Evolutionary conservation across 2,113 vertebrate species (phyloP).

Genomic region (Edolisoma coerulescens): DNA sequence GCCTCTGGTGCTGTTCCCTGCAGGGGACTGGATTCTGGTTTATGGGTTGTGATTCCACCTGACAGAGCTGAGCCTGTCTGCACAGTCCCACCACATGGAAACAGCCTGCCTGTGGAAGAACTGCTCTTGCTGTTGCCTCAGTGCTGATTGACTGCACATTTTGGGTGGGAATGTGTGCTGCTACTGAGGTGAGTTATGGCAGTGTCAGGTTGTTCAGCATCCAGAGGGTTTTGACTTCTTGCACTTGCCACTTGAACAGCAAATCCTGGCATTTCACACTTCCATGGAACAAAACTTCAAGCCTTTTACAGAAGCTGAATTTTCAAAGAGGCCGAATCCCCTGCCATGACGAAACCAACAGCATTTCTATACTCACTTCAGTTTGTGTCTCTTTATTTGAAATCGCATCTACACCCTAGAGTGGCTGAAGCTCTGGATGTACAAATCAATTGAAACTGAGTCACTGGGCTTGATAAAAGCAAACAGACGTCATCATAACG

Average conservation of each 20-base stretch:
- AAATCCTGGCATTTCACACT: not conserved
- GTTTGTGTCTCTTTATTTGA: not conserved
- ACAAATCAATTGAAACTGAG: slow-evolving; percentile 30
- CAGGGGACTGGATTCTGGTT: not conserved
- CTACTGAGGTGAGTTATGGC: not conserved
- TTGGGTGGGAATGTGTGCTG: not conserved
- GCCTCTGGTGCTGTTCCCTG: not conserved
- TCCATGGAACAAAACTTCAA: not conserved
- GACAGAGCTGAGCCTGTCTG: not conserved
- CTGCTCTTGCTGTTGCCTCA: not conserved
- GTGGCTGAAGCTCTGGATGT: not conserved
- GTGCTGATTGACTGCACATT: not conserved
- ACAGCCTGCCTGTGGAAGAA: not conserved
- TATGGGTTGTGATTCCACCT: not conserved
- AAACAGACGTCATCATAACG: not conserved
- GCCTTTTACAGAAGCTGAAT: not conserved
- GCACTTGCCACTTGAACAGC: not conserved
- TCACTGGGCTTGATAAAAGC: slow-evolving; percentile 38
- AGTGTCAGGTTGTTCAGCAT: not conserved
- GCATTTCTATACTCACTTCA: not conserved
- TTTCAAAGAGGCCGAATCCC: not conserved
- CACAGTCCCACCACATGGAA: not conserved
- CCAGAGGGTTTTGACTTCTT: not conserved
- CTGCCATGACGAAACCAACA: not conserved
- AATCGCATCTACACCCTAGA: not conserved